These are phyloP conservation scores for Scaptomyza flava DNA, from an alignment of 2,888 invertebrate species.

Conservation along the genomic window DNA sequence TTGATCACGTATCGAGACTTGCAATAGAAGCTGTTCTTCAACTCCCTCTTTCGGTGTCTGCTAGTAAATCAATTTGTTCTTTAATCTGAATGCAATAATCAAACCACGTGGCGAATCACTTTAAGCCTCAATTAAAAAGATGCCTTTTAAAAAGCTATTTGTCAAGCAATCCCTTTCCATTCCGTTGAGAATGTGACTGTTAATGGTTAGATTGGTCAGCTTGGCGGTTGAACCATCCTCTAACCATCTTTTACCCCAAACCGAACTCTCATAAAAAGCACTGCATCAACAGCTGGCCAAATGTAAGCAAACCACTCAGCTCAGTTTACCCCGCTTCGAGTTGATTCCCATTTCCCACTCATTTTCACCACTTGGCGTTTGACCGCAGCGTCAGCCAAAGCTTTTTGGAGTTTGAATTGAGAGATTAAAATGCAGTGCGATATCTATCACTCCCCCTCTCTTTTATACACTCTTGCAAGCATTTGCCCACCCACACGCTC, in stretches of 20 bases:
- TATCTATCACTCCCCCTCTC: not conserved
- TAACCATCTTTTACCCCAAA: not conserved
- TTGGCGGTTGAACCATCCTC: not conserved
- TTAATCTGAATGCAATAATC: not conserved
- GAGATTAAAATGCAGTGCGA: slow-evolving; percentile 67
- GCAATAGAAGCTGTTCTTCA: no score
- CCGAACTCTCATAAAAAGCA: not conserved
- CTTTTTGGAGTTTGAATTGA: slow-evolving; percentile 67
- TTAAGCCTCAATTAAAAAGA: slow-evolving; percentile 35
- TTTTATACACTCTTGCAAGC: not conserved
- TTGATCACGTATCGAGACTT: no score
- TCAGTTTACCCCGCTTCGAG: slow-evolving; percentile 21
- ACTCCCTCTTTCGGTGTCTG: not conserved
- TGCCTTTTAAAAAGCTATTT: slow-evolving; percentile 27
- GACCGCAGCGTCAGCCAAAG: slow-evolving; percentile 39
- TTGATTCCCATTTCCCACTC: slow-evolving; percentile 35
- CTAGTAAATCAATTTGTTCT: not conserved
- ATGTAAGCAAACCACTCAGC: slow-evolving; percentile 29
- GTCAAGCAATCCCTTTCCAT: slow-evolving; percentile 11
- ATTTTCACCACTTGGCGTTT: slow-evolving; percentile 52
- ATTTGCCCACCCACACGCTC: slow-evolving; percentile 43
- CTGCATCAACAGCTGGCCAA: slow-evolving; percentile 40
- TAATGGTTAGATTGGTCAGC: slow-evolving; percentile 32
- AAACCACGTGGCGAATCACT: slow-evolving; percentile 19
- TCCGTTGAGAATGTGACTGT: slow-evolving; percentile 19